Evolutionary conservation across 2,888 invertebrate genomes (phyloP), one percentile per base, ranked within the genome.

Genomic region (Cinara cedri): DNA sequence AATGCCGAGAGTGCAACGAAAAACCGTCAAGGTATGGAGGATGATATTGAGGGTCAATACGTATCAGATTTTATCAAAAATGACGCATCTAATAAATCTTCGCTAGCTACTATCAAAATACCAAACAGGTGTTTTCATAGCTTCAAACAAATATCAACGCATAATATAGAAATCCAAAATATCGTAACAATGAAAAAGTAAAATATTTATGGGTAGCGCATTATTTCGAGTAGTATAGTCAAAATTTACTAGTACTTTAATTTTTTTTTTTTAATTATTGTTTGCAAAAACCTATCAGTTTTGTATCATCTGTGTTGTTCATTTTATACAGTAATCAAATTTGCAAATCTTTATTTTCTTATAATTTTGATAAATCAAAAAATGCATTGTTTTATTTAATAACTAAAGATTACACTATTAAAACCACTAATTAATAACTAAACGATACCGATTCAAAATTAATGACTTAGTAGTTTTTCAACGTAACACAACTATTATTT

Each of bases 21-120:
- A 83, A 83, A 83, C 83, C 83, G 76, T 81, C 82, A 80, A 83
- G 83, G 83, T 83, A 83, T 81, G 83, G 75, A 81, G 81, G 81
- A 78, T 14, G 42, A 60, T 49, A 68, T 75, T 66, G 51, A 66
- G 78, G 49, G 65, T 55, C 55, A 65, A 75, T 66, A 57, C 57
- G 11, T 68, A 68, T 76, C 66, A 66, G 75, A 65, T 55, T 63
- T 75, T 68, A 76, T 76, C 76, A 68, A 34, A 68, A 60, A 68
- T 68, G 16, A 13, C n/a, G 51, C 63, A 74, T 63, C 19, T 54
- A 63, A 74, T 74, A 74, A 24, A 54, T 54, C n/a, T 74, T 63
- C 54, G 63, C 74, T 54, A 74, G 42, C 16, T 54, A 51, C 74
- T 74, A n/a, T 74, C 8, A 10, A 51, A 71, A 75, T 65, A 1